phyloP scores from a whole-genome alignment of 2,888 invertebrate species.

The Saturnia japonica region DNA sequence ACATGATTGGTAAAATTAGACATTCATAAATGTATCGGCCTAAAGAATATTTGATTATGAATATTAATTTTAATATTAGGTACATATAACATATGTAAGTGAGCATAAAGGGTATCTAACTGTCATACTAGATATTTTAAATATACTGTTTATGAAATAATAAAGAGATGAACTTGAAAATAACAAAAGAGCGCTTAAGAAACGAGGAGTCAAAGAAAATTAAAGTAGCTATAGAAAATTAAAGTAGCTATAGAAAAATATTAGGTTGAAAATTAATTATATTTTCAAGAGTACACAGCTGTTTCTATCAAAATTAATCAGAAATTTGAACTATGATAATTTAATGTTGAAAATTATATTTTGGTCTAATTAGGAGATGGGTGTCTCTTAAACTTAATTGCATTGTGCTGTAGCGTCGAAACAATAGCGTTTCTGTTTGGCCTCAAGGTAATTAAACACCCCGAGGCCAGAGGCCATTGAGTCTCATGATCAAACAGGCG shows the following conservation, averaged over 20 bases:
- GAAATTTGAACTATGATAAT: not conserved
- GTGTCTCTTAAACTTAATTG: slow-evolving; percentile 22
- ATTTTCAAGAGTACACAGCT: slow-evolving; percentile 3
- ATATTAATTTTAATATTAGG: not conserved
- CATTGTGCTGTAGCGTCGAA: slow-evolving; percentile 16
- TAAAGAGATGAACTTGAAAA: not conserved
- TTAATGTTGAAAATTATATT: slow-evolving; percentile 7
- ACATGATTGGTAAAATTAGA: too few relatives aligned
- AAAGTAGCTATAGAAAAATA: not conserved
- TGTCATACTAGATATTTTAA: not conserved
- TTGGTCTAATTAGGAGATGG: slow-evolving; percentile 6
- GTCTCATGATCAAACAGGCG: slow-evolving; percentile 25
- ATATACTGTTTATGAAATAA: not conserved
- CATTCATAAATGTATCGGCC: too few relatives aligned
- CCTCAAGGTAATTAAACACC: slow-evolving; percentile 29
- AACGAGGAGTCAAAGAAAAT: slow-evolving; percentile 6
- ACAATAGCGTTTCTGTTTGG: slow-evolving; percentile 12
- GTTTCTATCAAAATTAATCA: not conserved
- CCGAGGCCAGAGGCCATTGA: slow-evolving; percentile 28
- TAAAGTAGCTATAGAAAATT: too few relatives aligned
- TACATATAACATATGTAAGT: too few relatives aligned
- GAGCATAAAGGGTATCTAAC: too few relatives aligned
- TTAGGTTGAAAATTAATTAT: not conserved
- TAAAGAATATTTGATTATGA: too few relatives aligned
- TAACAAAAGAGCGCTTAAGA: not conserved